Evolutionary conservation across 1,140 invertebrate genomes (phyloP).

Genomic region (Drosophila leontia): DNA sequence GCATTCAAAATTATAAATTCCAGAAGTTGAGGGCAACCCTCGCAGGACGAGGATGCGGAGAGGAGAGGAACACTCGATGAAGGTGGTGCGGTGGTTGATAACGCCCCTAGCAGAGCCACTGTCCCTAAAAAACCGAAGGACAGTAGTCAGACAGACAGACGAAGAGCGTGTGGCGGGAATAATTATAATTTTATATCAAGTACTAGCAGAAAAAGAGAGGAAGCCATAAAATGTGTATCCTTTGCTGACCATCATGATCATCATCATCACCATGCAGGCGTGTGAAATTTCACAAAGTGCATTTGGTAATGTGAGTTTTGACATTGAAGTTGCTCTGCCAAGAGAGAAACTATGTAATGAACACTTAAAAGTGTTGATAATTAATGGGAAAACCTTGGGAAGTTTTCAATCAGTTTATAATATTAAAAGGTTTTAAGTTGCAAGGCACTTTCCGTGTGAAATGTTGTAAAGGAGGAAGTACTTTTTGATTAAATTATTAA

Average conservation of each 20-base stretch:
- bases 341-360: conserved; percentile 13
- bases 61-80: conserved; percentile 17
- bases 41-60: conserved; percentile 43
- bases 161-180: conserved; percentile 65
- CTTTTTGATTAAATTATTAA: neutral
- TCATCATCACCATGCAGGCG: conserved; percentile 21
- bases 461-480: neutral
- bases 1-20: conserved; percentile 71
- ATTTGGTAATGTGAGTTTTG: conserved; percentile 35
- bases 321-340: conserved; percentile 6
- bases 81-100: conserved; percentile 62
- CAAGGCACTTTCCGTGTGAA: neutral
- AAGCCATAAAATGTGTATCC: conserved; percentile 76
- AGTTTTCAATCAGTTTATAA: neutral
- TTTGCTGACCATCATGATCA: conserved; percentile 48
- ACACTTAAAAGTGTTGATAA: conserved; percentile 12
- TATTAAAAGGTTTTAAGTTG: neutral
- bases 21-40: conserved; percentile 60
- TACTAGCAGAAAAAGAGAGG: conserved; percentile 49
- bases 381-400: conserved; percentile 3
- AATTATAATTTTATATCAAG: conserved; percentile 81
- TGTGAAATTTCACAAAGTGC: conserved; percentile 57
- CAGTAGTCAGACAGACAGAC: conserved; percentile 37
- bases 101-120: conserved; percentile 16
- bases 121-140: conserved; percentile 18